Percentiles rank a stretch among this genome's conserved stretches.
Evolutionary conservation across 1,140 invertebrate genomes (phyloP).

Genomic region (Gonioctena quinquepunctata): DNA sequence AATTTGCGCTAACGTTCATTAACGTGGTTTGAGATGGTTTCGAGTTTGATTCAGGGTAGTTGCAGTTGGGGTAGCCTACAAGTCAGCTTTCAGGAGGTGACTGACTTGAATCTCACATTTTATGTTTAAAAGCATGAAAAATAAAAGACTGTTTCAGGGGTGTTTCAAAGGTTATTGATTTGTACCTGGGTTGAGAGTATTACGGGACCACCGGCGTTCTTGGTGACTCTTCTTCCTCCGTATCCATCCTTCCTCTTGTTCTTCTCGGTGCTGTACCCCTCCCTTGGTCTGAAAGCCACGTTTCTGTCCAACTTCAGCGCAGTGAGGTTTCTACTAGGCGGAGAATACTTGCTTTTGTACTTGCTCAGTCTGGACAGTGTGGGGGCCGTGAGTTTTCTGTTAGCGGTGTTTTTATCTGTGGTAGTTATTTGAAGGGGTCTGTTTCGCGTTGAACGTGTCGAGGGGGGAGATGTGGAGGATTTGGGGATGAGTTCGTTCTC

Average conservation of each 20-base stretch:
- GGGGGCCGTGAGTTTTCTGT: not conserved
- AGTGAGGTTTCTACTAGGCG: not conserved
- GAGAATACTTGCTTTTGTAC: not conserved
- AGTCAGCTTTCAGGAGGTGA: too few relatives aligned
- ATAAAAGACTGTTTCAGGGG: not conserved
- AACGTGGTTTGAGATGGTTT: too few relatives aligned
- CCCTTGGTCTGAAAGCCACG: not conserved
- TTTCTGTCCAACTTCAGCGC: not conserved
- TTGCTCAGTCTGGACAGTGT: not conserved
- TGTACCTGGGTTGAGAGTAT: not conserved
- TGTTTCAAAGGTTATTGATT: too few relatives aligned
- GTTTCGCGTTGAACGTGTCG: constrained; percentile 19
- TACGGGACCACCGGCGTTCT: not conserved
- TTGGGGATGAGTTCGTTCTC: constrained; percentile 46
- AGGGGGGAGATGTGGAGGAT: constrained; percentile 10
- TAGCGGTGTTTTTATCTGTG: not conserved
- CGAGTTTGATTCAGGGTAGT: too few relatives aligned
- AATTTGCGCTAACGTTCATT: too few relatives aligned
- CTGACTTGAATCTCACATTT: too few relatives aligned
- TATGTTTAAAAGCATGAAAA: not conserved
- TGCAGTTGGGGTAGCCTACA: too few relatives aligned
- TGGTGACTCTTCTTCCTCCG: not conserved
- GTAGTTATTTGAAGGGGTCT: not conserved
- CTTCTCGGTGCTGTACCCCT: not conserved
- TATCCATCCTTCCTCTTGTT: not conserved